Base-by-base conservation (phyloP, 2,113 vertebrate species). In the Cacatua alba region DNA sequence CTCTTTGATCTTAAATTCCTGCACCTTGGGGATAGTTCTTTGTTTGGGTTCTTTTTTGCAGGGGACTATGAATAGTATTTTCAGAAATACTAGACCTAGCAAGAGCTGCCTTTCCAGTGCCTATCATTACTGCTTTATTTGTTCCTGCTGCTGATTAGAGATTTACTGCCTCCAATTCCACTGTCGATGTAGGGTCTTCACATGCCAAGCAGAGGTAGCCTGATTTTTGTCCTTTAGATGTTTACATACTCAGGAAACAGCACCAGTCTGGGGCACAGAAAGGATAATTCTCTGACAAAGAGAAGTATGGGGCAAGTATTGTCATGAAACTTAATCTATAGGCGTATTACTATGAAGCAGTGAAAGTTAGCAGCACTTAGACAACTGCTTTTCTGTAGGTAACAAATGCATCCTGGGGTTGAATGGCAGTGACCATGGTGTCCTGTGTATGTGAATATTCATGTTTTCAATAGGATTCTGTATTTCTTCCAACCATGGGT, bases 221-320 rank as follows among this genome's bases (percentile, higher is more conserved):
- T 78, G 44, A 63, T 53, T 90, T 90, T 68, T 76, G 21, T 80
- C 67, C 9, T 76, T 85, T 41, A 68, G 82, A 15, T 64, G 10
- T 44, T 75, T 68, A 81, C 89, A 77, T 55, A 55, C 8, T 46
- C 23, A 23, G 21, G 13, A 17, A 18, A 33, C 29, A 60, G 52
- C 37, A 28, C 7, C 2, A 21, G 0, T 57, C 26, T 68, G 28
- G 20, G 16, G 2, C 17, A 44, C 0, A 1, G 35, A 57, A 72
- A 10, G 49, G 33, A 35, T 46, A 55, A 33, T 62, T 69, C 35
- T 81, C 35, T 86, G 41, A 70, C 4, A 5, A 67, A 64, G 20
- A 60, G 33, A 39, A 79, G 5, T 13, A 9, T 16, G 57, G 37
- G 41, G 29, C 39, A 69, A 83, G 2, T 23, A 20, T 28, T 51